Conservation (phyloP, 2,797 vertebrate species). For the Heliangelus exortis region DNA sequence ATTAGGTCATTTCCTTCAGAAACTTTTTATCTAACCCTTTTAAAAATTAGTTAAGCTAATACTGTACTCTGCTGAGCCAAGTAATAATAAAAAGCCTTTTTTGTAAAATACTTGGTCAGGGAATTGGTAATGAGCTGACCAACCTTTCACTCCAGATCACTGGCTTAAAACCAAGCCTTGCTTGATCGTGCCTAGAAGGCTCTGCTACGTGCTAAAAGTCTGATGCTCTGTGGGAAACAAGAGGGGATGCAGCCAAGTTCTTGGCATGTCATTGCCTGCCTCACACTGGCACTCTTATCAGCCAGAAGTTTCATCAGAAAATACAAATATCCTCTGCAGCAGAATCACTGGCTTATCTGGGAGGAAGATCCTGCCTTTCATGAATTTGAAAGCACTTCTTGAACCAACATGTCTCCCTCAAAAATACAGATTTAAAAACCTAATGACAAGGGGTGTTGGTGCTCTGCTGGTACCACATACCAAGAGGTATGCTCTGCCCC, state of each 20-base stretch:
- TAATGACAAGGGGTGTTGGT: not conserved
- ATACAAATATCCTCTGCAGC: slow-evolving; percentile 39
- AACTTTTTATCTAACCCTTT: slow-evolving; percentile 29
- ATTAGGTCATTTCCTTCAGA: slow-evolving; percentile 65
- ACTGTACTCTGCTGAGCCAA: slow-evolving; percentile 25
- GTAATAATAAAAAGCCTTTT: slow-evolving; percentile 1
- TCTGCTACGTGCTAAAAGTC: not conserved
- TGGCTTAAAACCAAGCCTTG: slow-evolving; percentile 35
- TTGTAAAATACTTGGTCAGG: not conserved
- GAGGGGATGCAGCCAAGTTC: not conserved
- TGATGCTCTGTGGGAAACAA: not conserved
- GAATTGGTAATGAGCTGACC: slow-evolving; percentile 24
- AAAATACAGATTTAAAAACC: not conserved
- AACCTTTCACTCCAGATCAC: slow-evolving; percentile 2
- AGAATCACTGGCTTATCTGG: slow-evolving; percentile 19
- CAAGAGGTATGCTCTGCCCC: not conserved
- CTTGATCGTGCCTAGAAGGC: not conserved
- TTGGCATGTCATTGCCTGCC: not conserved
- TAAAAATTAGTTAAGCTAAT: slow-evolving; percentile 41
- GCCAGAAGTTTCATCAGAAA: slow-evolving; percentile 32
- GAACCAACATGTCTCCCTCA: not conserved
- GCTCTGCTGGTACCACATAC: not conserved
- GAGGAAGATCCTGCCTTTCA: slow-evolving; percentile 44
- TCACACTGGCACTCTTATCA: slow-evolving; percentile 28
- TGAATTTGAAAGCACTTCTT: slow-evolving; percentile 10